Evolutionary conservation across 2,797 vertebrate genomes (phyloP).

Genomic region (Falco naumanni): DNA sequence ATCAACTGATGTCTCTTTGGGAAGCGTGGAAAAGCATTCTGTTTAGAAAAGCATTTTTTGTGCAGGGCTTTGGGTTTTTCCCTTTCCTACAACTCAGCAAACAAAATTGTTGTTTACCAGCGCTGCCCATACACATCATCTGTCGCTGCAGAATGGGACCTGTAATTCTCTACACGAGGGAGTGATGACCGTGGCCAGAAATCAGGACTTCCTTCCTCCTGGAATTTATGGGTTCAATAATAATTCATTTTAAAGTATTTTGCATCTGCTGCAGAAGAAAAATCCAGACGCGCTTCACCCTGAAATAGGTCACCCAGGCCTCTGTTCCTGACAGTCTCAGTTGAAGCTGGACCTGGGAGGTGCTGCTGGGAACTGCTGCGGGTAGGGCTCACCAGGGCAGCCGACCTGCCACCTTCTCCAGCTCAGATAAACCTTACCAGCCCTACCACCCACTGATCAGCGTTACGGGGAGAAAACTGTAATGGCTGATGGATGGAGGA

Average conservation of each 20-base stretch:
- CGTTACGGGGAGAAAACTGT: accelerated
- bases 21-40: not conserved
- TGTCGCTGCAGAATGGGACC: not conserved
- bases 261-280: not conserved
- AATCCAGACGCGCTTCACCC: accelerated
- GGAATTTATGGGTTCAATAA: not conserved
- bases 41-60: slow-evolving; percentile 28
- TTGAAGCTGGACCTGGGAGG: not conserved
- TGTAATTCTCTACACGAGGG: accelerated
- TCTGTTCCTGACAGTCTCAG: not conserved
- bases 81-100: slow-evolving; percentile 2
- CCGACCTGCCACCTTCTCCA: accelerated
- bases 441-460: accelerated
- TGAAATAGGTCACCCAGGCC: not conserved
- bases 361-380: not conserved
- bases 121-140: not conserved
- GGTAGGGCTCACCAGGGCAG: not conserved
- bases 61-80: slow-evolving; percentile 22
- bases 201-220: not conserved
- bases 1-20: not conserved
- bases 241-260: not conserved
- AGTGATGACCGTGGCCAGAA: not conserved
- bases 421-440: accelerated
- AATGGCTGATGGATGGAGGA: not conserved
- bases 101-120: not conserved